Conservation (phyloP, 2,888 invertebrate genomes). For the Nomada ruficornis region DNA sequence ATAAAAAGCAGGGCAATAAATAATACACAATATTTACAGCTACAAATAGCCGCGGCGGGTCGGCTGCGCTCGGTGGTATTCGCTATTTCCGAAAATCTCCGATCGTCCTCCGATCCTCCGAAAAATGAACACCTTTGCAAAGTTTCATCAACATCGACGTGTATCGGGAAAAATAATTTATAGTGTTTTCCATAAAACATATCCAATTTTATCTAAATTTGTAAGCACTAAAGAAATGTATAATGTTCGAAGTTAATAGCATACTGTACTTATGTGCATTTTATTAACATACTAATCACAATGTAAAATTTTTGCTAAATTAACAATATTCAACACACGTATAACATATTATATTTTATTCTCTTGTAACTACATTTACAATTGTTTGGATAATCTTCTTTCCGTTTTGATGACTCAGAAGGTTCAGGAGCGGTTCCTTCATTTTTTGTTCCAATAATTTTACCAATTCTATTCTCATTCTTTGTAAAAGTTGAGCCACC, state of each 20-base stretch:
- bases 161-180: no score
- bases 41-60: no score
- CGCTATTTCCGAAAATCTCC: no score
- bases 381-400: conserved; percentile 91
- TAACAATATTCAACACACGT: conserved; percentile 12
- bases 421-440: conserved; percentile 90
- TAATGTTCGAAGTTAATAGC: not conserved
- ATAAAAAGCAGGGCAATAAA: no score
- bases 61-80: no score
- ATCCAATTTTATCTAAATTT: not conserved
- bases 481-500: conserved; percentile 93
- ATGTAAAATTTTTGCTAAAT: conserved; percentile 10
- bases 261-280: conserved; percentile 4
- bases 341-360: conserved; percentile 41
- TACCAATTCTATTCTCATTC: conserved; percentile 90
- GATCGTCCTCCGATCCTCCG: no score
- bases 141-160: no score
- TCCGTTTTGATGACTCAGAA: conserved; percentile 90
- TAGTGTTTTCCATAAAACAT: no score
- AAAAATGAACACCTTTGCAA: no score
- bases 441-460: conserved; percentile 93
- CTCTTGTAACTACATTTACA: conserved; percentile 87
- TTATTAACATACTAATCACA: not conserved
- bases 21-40: no score
- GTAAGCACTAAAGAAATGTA: not conserved